Percentiles rank a stretch among this genome's conserved stretches.
Evolutionary conservation across 2,888 invertebrate species (phyloP).

Genomic region (Volucella zonaria): DNA sequence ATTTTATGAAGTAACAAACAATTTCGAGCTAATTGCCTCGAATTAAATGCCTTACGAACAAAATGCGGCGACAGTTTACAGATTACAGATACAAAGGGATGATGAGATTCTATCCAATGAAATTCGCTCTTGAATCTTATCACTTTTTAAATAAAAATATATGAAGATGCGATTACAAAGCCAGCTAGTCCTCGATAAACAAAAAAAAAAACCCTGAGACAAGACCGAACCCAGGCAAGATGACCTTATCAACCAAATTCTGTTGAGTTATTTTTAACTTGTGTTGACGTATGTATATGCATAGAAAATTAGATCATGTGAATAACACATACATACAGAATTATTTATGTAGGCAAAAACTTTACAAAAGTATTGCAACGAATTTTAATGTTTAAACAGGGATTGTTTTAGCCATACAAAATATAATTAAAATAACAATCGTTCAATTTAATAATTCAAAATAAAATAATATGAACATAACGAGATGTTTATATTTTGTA

Average conservation of each 20-base stretch:
- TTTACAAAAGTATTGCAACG: too few species aligned
- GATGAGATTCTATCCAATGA: constrained; percentile 21
- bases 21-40: constrained; percentile 55
- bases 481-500: too few species aligned
- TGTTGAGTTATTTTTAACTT: background rate
- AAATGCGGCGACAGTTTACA: constrained; percentile 38
- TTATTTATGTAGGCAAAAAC: too few species aligned
- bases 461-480: too few species aligned
- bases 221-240: background rate
- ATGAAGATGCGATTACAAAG: constrained; percentile 16
- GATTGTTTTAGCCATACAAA: too few species aligned
- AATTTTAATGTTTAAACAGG: too few species aligned
- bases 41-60: constrained; percentile 56
- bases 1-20: constrained; percentile 55
- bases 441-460: too few species aligned
- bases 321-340: too few species aligned
- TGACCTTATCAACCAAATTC: background rate
- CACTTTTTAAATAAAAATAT: constrained; percentile 35
- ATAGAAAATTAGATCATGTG: too few species aligned
- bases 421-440: too few species aligned
- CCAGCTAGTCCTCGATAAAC: constrained; percentile 13
- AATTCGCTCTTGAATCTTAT: constrained; percentile 51
- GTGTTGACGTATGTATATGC: too few species aligned
- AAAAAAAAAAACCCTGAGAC: background rate
- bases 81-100: constrained; percentile 53